Percentiles rank a stretch among this genome's conserved stretches.
Evolutionary conservation across 2,888 invertebrate species (phyloP).

Genomic region (Epinotia demarniana): DNA sequence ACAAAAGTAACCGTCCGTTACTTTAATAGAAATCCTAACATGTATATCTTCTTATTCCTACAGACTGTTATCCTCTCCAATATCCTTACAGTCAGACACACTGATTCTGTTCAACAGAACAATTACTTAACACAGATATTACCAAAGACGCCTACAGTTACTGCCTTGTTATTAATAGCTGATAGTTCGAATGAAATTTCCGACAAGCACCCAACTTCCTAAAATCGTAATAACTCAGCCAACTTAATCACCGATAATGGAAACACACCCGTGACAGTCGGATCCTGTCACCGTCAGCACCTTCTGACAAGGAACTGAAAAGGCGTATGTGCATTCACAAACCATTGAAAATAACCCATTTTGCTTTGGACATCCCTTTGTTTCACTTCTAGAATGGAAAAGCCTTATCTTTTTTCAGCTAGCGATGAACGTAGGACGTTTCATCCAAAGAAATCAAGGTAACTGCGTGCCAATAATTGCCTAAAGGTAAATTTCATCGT

Average conservation of each 20-base stretch:
- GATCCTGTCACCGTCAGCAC: slow-evolving; percentile 62
- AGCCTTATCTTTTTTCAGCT: background rate
- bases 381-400: background rate
- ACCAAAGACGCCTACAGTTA: too few species aligned
- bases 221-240: slow-evolving; percentile 24
- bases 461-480: slow-evolving; percentile 41
- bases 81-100: too few species aligned
- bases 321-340: background rate
- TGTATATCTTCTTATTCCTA: too few species aligned
- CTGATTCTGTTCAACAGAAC: too few species aligned
- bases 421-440: background rate
- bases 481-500: slow-evolving; percentile 32
- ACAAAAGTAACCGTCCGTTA: too few species aligned
- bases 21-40: too few species aligned
- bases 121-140: too few species aligned
- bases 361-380: background rate
- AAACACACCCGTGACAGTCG: slow-evolving; percentile 60
- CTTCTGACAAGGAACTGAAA: slow-evolving; percentile 48
- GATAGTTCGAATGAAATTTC: slow-evolving; percentile 28
- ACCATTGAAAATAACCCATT: background rate
- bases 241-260: slow-evolving; percentile 49
- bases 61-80: too few species aligned
- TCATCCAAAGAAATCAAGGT: background rate
- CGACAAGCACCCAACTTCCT: slow-evolving; percentile 31
- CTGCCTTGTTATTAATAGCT: slow-evolving; percentile 13